Percentiles rank a stretch among this genome's conserved stretches.
Conservation (phyloP, 2,888 invertebrate genomes). For the Lasioglossum villosulum region DNA sequence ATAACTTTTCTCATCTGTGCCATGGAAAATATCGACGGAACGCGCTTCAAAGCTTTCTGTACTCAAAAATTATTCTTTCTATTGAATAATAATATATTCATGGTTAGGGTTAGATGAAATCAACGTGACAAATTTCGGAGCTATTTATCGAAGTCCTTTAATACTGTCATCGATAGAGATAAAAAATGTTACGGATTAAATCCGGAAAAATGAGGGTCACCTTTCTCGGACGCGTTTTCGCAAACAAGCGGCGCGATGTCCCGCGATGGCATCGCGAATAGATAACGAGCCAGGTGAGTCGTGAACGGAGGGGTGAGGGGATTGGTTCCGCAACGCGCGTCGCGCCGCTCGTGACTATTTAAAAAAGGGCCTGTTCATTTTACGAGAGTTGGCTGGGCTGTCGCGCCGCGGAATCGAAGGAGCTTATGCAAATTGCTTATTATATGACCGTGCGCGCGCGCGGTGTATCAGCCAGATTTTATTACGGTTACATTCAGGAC, state of each 20-base stretch:
- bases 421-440: slow-evolving; percentile 81
- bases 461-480: slow-evolving; percentile 76
- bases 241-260: background rate
- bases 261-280: slow-evolving; percentile 5
- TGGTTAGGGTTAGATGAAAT: background rate
- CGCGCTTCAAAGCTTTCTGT: background rate
- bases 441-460: slow-evolving; percentile 66
- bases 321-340: background rate
- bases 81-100: background rate
- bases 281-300: slow-evolving; percentile 20
- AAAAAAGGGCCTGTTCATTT: slow-evolving; percentile 73
- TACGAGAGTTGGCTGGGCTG: slow-evolving; percentile 70
- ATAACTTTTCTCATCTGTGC: background rate
- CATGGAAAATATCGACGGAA: background rate
- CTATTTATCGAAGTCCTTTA: background rate
- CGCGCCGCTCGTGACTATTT: slow-evolving; percentile 65
- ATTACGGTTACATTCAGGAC: slow-evolving; percentile 65
- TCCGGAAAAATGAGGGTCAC: background rate
- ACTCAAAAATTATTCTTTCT: background rate
- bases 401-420: slow-evolving; percentile 75
- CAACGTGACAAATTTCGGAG: background rate
- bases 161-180: background rate
- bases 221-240: background rate
- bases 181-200: background rate
- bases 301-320: rapidly evolving